Percentiles rank a stretch among this genome's conserved stretches.
Conservation (phyloP, 2,888 invertebrate species). For the Sclerodermus sp. region DNA sequence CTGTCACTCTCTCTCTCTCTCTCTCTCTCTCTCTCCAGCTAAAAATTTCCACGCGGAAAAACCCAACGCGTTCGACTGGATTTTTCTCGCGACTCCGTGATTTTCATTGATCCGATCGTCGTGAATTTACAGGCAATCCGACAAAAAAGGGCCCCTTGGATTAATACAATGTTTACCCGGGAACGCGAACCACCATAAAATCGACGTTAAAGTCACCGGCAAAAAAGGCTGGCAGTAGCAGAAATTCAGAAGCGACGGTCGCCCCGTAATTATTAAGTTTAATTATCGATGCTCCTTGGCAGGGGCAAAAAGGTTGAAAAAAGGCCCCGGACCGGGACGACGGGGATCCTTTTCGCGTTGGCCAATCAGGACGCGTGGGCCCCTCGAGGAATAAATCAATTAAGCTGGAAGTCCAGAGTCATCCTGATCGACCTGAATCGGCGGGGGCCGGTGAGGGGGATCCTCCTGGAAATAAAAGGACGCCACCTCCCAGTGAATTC, state of each 20-base stretch:
- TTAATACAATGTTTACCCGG: too few relatives aligned
- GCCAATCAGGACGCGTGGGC: conserved; percentile 18
- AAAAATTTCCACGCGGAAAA: too few relatives aligned
- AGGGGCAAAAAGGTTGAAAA: conserved; percentile 31
- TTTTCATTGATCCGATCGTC: too few relatives aligned
- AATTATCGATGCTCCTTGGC: conserved; percentile 32
- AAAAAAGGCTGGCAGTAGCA: conserved; percentile 23
- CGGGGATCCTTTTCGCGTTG: conserved; percentile 6
- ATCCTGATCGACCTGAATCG: conserved; percentile 38
- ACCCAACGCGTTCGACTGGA: too few relatives aligned
- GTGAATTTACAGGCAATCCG: too few relatives aligned
- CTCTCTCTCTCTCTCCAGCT: conserved; percentile 21
- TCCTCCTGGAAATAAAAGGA: too few relatives aligned
- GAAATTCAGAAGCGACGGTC: conserved; percentile 27
- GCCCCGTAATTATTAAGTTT: conserved; percentile 34
- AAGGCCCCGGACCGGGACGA: conserved; percentile 18
- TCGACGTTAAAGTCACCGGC: background rate
- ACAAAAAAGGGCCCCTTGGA: conserved; percentile 6
- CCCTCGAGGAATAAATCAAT: conserved; percentile 51
- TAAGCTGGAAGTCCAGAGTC: conserved; percentile 48
- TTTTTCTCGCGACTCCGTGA: too few relatives aligned
- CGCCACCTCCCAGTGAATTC: too few relatives aligned
- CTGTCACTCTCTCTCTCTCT: conserved; percentile 16
- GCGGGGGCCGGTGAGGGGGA: too few relatives aligned
- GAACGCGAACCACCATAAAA: conserved; percentile 1